These are phyloP conservation scores for Drosophila pectinifera DNA, from an alignment of 1,140 invertebrate species.

Conservation along the genomic window DNA sequence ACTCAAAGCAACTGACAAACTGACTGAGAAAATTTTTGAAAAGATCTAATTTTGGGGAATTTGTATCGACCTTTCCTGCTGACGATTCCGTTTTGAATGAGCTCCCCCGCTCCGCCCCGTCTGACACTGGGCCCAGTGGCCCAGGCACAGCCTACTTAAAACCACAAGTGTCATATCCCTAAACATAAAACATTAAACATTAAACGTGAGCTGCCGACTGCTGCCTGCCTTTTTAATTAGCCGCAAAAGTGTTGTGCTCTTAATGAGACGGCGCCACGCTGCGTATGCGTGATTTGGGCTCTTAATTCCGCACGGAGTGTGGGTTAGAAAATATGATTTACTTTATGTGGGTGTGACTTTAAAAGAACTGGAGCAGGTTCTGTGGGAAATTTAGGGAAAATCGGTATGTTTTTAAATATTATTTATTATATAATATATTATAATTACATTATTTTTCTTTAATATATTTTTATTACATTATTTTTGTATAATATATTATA, in stretches of 20 bases:
- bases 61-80: not conserved
- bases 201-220: not conserved
- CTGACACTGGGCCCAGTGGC: no score
- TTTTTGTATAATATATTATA: no score
- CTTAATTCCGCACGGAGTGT: not conserved
- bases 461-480: no score
- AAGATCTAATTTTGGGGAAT: not conserved
- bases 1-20: not conserved
- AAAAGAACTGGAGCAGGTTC: not conserved
- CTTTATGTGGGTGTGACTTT: not conserved
- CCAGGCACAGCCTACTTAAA: constrained; percentile 7
- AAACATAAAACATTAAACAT: constrained; percentile 1
- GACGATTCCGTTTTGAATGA: not conserved
- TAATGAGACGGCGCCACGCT: constrained; percentile 22
- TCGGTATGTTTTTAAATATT: no score
- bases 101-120: no score
- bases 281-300: constrained; percentile 22
- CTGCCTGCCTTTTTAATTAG: constrained; percentile 24
- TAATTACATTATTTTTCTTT: no score
- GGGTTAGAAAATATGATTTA: not conserved
- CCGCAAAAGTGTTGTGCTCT: constrained; percentile 26
- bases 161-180: constrained; percentile 19
- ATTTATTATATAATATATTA: no score
- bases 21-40: constrained; percentile 1
- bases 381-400: no score